phyloP scores from a whole-genome alignment of 2,113 vertebrate genomes.

The Psilopsiagon aurifrons region DNA sequence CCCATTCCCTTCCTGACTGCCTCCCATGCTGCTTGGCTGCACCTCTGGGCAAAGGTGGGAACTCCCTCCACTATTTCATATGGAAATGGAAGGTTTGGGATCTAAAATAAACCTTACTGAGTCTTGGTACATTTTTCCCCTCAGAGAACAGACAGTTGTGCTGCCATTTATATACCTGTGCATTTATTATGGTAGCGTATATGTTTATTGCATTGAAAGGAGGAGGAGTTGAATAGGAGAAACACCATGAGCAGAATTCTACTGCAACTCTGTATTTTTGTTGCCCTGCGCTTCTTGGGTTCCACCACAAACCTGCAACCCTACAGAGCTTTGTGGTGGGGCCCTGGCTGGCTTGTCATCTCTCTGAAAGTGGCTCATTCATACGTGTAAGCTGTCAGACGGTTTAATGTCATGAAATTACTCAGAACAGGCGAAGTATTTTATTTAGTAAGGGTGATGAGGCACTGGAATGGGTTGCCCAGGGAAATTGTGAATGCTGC shows the following conservation, averaged over 20 bases:
- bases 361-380: not conserved
- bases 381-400: accelerated
- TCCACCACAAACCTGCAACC: not conserved
- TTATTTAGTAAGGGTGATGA: too few relatives aligned
- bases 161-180: accelerated
- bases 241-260: accelerated
- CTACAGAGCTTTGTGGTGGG: not conserved
- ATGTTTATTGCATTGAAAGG: accelerated
- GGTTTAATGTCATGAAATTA: not conserved
- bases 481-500: too few relatives aligned
- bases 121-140: not conserved
- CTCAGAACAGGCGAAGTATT: accelerated
- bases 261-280: accelerated
- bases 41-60: not conserved
- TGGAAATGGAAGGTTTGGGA: not conserved
- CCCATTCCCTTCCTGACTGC: not conserved
- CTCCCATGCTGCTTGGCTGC: not conserved
- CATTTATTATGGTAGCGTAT: accelerated
- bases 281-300: not conserved
- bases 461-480: too few relatives aligned
- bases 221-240: not conserved
- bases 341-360: not conserved
- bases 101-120: not conserved
- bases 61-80: not conserved
- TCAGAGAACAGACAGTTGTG: not conserved